Conservation (phyloP, 2,888 invertebrate species). For the Onthophagus sagittarius region DNA sequence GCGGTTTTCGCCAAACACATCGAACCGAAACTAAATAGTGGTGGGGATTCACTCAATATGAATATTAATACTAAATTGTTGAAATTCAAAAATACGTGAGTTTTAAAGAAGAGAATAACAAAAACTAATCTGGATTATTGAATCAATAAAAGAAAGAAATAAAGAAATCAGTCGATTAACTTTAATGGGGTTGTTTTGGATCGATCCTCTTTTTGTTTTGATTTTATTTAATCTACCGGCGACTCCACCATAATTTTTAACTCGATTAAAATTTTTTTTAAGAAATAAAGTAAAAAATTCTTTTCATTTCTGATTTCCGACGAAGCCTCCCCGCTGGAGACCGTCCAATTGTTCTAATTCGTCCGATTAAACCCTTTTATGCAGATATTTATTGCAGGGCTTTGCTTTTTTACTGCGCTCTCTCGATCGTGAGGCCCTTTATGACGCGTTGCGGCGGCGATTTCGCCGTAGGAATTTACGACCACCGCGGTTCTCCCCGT, state of each 20-base stretch:
- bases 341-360: conserved; percentile 13
- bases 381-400: conserved; percentile 9
- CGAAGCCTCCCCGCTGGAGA: not conserved
- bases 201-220: too few relatives aligned
- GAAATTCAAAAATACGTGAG: too few relatives aligned
- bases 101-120: too few relatives aligned
- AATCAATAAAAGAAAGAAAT: too few relatives aligned
- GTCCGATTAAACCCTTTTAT: conserved; percentile 10
- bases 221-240: not conserved
- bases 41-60: too few relatives aligned
- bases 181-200: too few relatives aligned
- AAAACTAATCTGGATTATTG: too few relatives aligned
- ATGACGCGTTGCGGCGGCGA: not conserved
- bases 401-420: conserved; percentile 7
- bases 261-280: too few relatives aligned
- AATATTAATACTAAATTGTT: too few relatives aligned
- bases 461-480: not conserved
- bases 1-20: not conserved
- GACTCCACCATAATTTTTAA: not conserved
- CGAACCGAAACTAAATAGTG: not conserved
- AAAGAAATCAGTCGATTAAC: too few relatives aligned
- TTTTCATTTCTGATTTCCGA: not conserved
- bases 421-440: not conserved
- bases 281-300: too few relatives aligned
- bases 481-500: not conserved